Evolutionary conservation across 2,797 vertebrate genomes (phyloP), one percentile per base, ranked within the genome.

Genomic region (Poeciliopsis presidionis): DNA sequence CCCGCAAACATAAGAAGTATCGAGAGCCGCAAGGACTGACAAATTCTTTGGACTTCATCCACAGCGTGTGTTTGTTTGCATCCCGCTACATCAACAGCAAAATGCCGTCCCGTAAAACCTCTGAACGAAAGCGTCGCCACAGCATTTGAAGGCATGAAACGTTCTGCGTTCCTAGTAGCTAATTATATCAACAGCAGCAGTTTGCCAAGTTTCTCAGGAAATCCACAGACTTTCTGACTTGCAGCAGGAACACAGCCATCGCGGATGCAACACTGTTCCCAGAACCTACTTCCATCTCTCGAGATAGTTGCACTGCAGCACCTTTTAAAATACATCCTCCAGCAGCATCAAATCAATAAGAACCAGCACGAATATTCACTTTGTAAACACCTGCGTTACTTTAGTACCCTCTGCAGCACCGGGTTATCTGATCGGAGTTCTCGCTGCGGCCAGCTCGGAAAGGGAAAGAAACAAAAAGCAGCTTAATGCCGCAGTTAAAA

Each of bases 401-500:
- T 70, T 28, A 13, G 39, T 22, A 22, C 67, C 41, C 25, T 43
- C 67, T n/a, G 41, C 41, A 3, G 49, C 22, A 7, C 39, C 3
- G 18, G 16, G 41, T 45, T 70, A 70, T 45, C 25, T 70, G 25
- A n/a, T 70, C 25, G 39, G 41, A 45, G 39, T 12, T 30, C 41
- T 45, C 7, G 25, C 67, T 14, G 7, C 41, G 45, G 13, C 41
- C 67, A 14, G 39, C 14, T 13, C 9, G 1, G n/a, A 69, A 69
- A 25, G 11, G 28, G 65, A 69, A 69, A n/a, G 41, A 12, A n/a
- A 70, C 41, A 70, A 70, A n/a, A 45, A 28, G 67, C 41, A n/a
- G 67, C 67, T 45, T 70, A 70, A 70, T 70, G 12, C 39, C 67
- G 43, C 67, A 70, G 43, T 70, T 70, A 28, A 70, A 82, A 90